These are phyloP conservation scores for Stichodactyla mertensii DNA, from an alignment of 64 coral and sea anemone genomes.

Conservation along the genomic window DNA sequence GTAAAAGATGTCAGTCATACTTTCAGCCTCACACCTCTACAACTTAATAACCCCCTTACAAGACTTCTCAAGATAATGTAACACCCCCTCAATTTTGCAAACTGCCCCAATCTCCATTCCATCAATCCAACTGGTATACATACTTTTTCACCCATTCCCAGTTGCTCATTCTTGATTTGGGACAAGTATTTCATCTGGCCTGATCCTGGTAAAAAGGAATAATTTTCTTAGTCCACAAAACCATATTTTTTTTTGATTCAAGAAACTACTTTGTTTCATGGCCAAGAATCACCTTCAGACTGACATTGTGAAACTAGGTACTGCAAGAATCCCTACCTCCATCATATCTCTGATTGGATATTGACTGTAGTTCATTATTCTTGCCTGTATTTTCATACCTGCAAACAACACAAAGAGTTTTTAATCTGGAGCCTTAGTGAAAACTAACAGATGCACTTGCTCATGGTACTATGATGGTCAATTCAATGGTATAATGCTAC, in stretches of 20 bases:
- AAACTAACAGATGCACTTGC: too few relatives aligned
- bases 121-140: not conserved
- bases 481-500: too few relatives aligned
- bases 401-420: not conserved
- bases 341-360: constrained; percentile 71
- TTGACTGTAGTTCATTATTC: constrained; percentile 47
- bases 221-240: not conserved
- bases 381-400: constrained; percentile 85
- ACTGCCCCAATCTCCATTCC: too few relatives aligned
- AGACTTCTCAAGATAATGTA: too few relatives aligned
- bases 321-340: constrained; percentile 19
- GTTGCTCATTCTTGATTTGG: constrained; percentile 76
- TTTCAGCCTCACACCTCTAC: too few relatives aligned
- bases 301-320: too few relatives aligned
- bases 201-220: not conserved
- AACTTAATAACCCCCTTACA: too few relatives aligned
- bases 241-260: too few relatives aligned
- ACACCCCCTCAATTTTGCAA: not conserved
- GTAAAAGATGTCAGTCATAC: too few relatives aligned
- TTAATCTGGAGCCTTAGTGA: too few relatives aligned
- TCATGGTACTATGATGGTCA: not conserved
- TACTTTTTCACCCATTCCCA: constrained; percentile 95
- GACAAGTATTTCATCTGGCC: constrained; percentile 46
- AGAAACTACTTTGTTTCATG: too few relatives aligned
- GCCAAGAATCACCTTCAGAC: not conserved